phyloP scores from a whole-genome alignment of 2,113 vertebrate species.

The Myiagra hebetior region DNA sequence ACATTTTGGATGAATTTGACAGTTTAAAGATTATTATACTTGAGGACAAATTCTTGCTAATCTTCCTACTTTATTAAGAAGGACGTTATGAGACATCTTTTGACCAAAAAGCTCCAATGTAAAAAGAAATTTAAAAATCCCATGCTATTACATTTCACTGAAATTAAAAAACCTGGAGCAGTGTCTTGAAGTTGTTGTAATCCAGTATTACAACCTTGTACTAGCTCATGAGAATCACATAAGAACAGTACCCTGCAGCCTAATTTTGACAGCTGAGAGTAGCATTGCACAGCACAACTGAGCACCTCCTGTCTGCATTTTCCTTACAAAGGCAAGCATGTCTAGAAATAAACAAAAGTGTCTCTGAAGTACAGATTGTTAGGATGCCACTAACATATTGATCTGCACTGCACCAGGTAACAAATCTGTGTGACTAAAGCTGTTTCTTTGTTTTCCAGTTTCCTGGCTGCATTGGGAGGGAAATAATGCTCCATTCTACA shows the following conservation, averaged over 20 bases:
- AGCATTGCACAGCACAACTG: neutral
- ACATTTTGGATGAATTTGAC: neutral
- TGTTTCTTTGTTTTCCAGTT: neutral
- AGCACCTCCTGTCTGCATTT: neutral
- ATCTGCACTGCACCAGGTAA: neutral
- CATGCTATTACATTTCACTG: rapidly evolving
- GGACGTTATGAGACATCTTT: neutral
- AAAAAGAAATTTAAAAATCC: neutral
- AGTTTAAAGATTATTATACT: neutral
- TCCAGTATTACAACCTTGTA: neutral
- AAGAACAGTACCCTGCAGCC: neutral
- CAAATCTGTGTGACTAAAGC: neutral
- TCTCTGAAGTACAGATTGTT: neutral
- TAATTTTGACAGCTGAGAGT: neutral
- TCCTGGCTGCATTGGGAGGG: neutral
- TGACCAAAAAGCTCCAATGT: neutral
- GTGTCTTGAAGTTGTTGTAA: neutral
- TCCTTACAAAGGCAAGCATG: neutral
- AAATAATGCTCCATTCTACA: constrained; percentile 46
- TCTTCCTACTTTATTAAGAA: neutral
- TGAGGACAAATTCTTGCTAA: neutral
- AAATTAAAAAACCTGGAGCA: neutral
- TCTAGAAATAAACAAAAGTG: neutral
- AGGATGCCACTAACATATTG: neutral
- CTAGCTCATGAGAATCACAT: neutral